Percentiles rank a stretch among this genome's conserved stretches.
Conservation (phyloP, 1,140 invertebrate genomes). For the Platorchestia sp. region DNA sequence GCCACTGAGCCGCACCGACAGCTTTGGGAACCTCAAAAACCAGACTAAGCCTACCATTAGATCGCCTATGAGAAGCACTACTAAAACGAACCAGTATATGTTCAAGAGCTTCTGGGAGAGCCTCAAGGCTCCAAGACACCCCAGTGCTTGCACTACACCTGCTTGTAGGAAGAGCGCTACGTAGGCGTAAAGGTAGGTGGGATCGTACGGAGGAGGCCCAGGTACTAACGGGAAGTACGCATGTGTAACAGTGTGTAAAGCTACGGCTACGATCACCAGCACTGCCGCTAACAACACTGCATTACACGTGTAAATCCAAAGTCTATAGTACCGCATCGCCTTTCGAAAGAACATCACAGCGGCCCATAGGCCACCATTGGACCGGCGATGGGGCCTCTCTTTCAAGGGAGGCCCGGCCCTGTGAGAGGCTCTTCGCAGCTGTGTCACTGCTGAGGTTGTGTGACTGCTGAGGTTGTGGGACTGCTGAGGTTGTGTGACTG, state of each 20-base stretch:
- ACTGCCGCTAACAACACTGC: constrained; percentile 85
- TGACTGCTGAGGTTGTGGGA: not conserved
- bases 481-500: not conserved
- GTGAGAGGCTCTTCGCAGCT: not conserved
- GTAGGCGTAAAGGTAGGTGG: constrained; percentile 87
- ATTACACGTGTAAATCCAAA: constrained; percentile 94
- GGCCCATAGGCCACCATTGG: constrained; percentile 65
- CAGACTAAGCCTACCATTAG: constrained; percentile 87
- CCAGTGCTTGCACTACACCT: constrained; percentile 77
- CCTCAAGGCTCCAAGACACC: constrained; percentile 83
- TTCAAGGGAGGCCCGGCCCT: constrained; percentile 1
- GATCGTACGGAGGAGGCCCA: constrained; percentile 77
- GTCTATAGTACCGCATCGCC: constrained; percentile 82
- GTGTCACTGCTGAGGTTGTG: not conserved
- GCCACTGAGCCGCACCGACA: constrained; percentile 80
- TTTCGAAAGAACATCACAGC: constrained; percentile 70
- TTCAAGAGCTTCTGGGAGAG: constrained; percentile 85
- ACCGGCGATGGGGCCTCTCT: constrained; percentile 54
- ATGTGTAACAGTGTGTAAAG: constrained; percentile 78
- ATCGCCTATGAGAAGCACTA: constrained; percentile 86
- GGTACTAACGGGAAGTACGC: constrained; percentile 72
- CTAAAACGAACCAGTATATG: constrained; percentile 86
- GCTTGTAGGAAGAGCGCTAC: constrained; percentile 81
- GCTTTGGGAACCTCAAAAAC: constrained; percentile 85
- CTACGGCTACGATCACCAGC: constrained; percentile 83